These are phyloP conservation scores for Lobophora halterata DNA, from an alignment of 2,888 invertebrate species.

Conservation along the genomic window DNA sequence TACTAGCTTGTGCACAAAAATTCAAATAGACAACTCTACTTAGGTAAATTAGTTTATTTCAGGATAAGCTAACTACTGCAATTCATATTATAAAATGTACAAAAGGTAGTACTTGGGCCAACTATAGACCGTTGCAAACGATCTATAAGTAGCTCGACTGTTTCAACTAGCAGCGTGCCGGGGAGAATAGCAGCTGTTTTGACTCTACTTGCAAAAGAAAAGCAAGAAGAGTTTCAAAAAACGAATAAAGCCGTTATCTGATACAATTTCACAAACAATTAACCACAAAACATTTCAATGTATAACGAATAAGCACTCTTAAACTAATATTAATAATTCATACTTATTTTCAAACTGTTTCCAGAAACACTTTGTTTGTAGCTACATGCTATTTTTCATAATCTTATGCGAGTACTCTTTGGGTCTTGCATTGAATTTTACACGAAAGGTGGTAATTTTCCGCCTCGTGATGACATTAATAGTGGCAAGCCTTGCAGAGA, in stretches of 20 bases:
- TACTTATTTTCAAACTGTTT: constrained; percentile 55
- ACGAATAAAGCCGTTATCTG: constrained; percentile 23
- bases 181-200: too few species aligned
- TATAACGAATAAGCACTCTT: constrained; percentile 52
- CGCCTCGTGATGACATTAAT: constrained; percentile 72
- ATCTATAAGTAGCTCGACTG: too few species aligned
- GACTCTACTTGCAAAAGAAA: too few species aligned
- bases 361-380: constrained; percentile 46
- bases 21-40: too few species aligned
- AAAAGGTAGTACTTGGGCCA: too few species aligned
- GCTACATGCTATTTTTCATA: constrained; percentile 47
- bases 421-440: constrained; percentile 70
- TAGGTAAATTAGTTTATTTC: too few species aligned
- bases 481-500: constrained; percentile 48
- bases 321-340: constrained; percentile 61
- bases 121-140: too few species aligned
- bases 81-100: too few species aligned
- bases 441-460: constrained; percentile 75
- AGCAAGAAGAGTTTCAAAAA: background rate
- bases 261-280: constrained; percentile 64
- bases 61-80: too few species aligned
- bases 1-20: too few species aligned
- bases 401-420: constrained; percentile 58
- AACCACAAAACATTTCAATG: constrained; percentile 54
- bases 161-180: too few species aligned